A percentile compares a stretch with the other conserved stretches of the same genome.
phyloP scores from a whole-genome alignment of 2,797 vertebrate genomes.

The Jordanella pulchra region DNA sequence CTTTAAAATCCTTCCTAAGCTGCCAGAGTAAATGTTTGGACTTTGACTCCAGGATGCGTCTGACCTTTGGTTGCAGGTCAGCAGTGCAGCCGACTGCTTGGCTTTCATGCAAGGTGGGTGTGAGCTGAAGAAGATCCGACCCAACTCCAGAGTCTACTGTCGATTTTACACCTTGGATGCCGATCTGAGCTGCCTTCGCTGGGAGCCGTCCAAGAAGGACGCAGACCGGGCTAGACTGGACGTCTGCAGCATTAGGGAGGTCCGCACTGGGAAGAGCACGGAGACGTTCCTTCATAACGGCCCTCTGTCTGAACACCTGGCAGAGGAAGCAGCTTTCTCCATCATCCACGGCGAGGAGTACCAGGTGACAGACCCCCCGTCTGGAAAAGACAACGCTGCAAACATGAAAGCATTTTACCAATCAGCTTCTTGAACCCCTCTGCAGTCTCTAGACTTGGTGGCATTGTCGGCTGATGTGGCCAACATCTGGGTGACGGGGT shows the following conservation, averaged over 20 bases:
- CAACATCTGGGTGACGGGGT: slow-evolving; percentile 98
- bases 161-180: slow-evolving; percentile 94
- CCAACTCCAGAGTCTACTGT: slow-evolving; percentile 93
- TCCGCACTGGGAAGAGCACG: slow-evolving; percentile 94
- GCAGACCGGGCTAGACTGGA: slow-evolving; percentile 92
- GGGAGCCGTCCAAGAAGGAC: slow-evolving; percentile 99
- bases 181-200: slow-evolving; percentile 92
- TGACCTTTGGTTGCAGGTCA: slow-evolving; percentile 74
- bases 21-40: background rate
- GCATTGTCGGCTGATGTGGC: slow-evolving; percentile 95
- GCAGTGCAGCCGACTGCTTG: slow-evolving; percentile 93
- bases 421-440: background rate
- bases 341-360: slow-evolving; percentile 96
- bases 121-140: slow-evolving; percentile 95
- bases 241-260: slow-evolving; percentile 89
- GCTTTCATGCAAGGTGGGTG: slow-evolving; percentile 99
- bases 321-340: slow-evolving; percentile 94
- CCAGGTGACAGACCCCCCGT: slow-evolving; percentile 59
- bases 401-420: background rate
- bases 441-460: slow-evolving; percentile 92
- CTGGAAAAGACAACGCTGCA: background rate
- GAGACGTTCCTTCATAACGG: slow-evolving; percentile 96
- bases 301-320: slow-evolving; percentile 89
- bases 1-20: background rate
- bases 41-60: background rate